Conservation (phyloP, 2,113 vertebrate genomes). For the Apteryx owenii region DNA sequence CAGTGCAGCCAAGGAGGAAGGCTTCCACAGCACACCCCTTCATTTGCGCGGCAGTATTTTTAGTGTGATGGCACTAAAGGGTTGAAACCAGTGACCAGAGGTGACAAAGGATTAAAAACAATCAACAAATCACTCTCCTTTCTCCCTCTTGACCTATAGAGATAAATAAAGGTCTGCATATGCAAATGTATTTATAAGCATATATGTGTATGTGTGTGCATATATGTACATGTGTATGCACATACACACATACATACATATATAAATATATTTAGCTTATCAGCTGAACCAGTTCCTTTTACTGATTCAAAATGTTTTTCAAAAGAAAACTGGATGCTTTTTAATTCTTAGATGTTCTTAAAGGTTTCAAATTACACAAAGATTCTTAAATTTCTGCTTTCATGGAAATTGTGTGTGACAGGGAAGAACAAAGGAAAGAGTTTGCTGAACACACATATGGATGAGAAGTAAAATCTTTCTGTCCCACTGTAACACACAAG, state of each 20-base stretch:
- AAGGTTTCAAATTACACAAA: background rate
- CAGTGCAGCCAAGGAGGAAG: rapidly evolving
- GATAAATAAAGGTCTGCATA: background rate
- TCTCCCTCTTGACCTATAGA: background rate
- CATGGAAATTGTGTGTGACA: background rate
- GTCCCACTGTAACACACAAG: background rate
- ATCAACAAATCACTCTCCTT: background rate
- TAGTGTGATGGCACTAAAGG: background rate
- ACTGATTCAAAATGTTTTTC: background rate
- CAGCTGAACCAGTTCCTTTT: background rate
- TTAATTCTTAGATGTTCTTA: background rate
- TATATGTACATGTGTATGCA: background rate
- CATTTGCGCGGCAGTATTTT: rapidly evolving
- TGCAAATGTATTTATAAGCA: background rate
- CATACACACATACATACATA: background rate
- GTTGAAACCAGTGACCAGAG: background rate
- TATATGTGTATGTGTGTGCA: background rate
- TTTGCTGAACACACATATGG: background rate
- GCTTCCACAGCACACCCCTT: background rate
- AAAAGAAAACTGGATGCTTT: background rate
- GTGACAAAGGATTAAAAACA: background rate
- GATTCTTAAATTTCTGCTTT: background rate
- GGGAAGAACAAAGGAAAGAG: background rate
- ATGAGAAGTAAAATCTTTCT: background rate
- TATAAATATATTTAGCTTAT: background rate